Evolutionary conservation across 2,113 vertebrate species (phyloP).

Genomic region (Myrmecophaga tridactyla): DNA sequence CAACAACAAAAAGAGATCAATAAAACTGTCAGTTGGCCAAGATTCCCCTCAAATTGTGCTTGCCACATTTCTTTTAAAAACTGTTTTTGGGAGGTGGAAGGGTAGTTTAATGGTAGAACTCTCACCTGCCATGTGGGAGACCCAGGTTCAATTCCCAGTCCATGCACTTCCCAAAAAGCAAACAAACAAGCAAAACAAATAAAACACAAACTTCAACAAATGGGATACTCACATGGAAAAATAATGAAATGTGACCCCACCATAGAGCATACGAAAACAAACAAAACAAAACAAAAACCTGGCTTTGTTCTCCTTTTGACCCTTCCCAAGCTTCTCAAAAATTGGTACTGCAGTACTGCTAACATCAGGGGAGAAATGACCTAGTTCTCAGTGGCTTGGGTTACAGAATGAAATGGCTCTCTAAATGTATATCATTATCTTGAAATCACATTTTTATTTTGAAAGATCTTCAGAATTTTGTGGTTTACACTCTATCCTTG

Average conservation of each 20-base stretch:
- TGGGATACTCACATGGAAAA: no score
- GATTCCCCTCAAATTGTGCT: background rate
- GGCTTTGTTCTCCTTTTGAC: background rate
- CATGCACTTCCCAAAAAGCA: no score
- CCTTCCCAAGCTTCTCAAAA: background rate
- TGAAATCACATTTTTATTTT: slow-evolving; percentile 23
- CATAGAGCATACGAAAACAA: no score
- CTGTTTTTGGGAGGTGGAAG: no score
- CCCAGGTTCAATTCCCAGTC: no score
- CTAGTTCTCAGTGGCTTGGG: background rate
- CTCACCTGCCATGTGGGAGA: no score
- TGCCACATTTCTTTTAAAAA: background rate
- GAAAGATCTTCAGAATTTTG: background rate
- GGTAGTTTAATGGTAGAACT: no score
- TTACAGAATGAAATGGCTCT: background rate
- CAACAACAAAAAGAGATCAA: no score
- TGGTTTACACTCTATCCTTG: background rate
- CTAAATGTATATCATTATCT: background rate
- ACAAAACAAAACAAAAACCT: no score
- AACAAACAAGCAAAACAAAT: no score
- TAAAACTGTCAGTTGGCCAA: background rate
- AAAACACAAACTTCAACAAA: no score
- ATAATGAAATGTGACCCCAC: no score
- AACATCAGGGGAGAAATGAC: background rate
- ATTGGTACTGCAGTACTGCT: background rate